phyloP scores from a whole-genome alignment of 2,113 vertebrate species.

The Cololabis saira region DNA sequence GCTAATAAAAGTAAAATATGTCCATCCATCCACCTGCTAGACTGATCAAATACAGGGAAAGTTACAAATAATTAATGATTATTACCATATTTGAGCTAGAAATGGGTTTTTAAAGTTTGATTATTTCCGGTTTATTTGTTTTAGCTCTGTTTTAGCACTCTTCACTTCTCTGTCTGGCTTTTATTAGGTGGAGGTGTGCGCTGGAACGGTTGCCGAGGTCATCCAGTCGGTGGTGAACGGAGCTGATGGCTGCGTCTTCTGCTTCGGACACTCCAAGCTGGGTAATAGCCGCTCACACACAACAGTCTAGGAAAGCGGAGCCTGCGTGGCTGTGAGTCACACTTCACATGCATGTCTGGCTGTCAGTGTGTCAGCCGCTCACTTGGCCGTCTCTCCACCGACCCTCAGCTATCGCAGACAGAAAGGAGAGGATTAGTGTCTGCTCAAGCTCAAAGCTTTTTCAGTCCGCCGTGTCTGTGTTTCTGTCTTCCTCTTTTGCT shows the following conservation, averaged over 20 bases:
- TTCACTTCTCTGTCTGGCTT: conserved; percentile 22
- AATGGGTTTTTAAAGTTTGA: no score
- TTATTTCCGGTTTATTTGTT: background rate
- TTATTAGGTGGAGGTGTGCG: conserved; percentile 94
- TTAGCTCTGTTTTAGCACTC: background rate
- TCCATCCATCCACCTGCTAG: no score
- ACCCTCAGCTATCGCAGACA: conserved; percentile 59
- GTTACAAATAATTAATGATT: no score
- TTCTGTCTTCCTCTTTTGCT: conserved; percentile 52
- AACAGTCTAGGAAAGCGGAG: conserved; percentile 10
- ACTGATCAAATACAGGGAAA: no score
- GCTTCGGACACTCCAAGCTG: conserved; percentile 96
- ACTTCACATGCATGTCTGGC: conserved; percentile 57
- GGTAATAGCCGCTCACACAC: conserved; percentile 78
- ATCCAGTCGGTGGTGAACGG: conserved; percentile 99
- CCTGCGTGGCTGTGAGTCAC: conserved; percentile 39
- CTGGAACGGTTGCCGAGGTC: conserved; percentile 96
- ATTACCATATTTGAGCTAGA: no score
- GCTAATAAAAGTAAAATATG: no score
- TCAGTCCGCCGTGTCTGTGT: conserved; percentile 54
- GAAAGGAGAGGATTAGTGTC: conserved; percentile 74
- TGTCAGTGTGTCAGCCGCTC: conserved; percentile 52
- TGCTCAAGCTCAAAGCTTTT: conserved; percentile 66
- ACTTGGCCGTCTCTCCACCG: conserved; percentile 48
- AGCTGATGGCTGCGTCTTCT: conserved; percentile 98